Evolutionary conservation across 2,888 invertebrate species (phyloP), one percentile per base, ranked within the genome.

Genomic region (Pelosia muscerda): DNA sequence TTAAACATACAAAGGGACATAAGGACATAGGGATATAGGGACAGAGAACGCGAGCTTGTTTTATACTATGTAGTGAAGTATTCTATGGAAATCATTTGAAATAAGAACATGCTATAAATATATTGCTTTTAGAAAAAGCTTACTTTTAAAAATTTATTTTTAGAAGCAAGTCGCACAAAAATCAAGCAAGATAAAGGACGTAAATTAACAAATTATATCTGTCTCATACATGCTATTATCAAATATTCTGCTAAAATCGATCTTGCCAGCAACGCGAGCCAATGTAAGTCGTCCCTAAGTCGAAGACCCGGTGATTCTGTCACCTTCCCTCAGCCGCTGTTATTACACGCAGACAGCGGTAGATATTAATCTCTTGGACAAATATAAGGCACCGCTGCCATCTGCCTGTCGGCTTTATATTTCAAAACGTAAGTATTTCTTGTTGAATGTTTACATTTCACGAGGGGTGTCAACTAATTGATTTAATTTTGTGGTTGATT

Each of bases 281-380:
- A 31, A 53, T 75, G 75, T 74, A 54, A 58, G 65, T 10, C 66
- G 56, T 22, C 66, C 65, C 65, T 72, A 69, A 72, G 56, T 42
- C 59, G 56, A 59, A 67, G 55, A 53, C 67, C 57, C 66, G 64
- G 69, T 74, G 81, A 76, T 80, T 82, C 73, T 76, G 75, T 77
- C 76, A 73, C 76, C 70, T 72, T 71, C 38, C 38, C 69, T 64
- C 65, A 63, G 73, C 69, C 53, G 67, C 72, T 78, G 81, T 86
- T 86, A 85, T 82, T 84, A 81, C 72, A 58, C 81, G 64, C 74
- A 78, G 87, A 86, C 88, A 86, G 84, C 68, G 77, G 82, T 73
- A 83, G 86, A 85, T 89, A 90, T 90, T 90, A 89, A 91, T 92
- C 90, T 88, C 83, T 84, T 81, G 84, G 83, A 84, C 88, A 90